These are phyloP conservation scores for Cerastis rubricosa DNA, from an alignment of 2,888 invertebrate species.

Conservation along the genomic window DNA sequence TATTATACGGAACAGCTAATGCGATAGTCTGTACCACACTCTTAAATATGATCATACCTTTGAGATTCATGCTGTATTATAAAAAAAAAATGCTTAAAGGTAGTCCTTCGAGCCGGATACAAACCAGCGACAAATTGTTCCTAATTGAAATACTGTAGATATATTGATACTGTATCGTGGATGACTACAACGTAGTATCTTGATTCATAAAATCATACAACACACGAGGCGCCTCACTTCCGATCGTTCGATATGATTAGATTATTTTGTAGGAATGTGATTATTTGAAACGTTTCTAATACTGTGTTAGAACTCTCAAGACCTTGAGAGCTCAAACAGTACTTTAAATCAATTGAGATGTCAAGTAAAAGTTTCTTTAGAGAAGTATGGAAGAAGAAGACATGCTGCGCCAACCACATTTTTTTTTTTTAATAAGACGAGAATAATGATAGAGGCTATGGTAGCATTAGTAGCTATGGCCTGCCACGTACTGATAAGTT, in stretches of 20 bases:
- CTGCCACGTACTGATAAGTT: background rate
- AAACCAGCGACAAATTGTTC: background rate
- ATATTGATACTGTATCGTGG: background rate
- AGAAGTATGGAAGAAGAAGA: too few species aligned
- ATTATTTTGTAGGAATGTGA: background rate
- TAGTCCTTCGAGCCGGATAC: conserved; percentile 1
- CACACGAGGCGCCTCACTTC: conserved; percentile 27
- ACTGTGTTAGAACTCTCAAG: background rate
- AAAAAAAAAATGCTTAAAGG: background rate
- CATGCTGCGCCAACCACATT: too few species aligned
- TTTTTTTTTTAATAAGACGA: too few species aligned
- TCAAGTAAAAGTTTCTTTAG: too few species aligned
- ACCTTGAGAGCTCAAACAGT: too few species aligned
- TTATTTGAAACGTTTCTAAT: background rate
- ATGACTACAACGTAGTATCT: conserved; percentile 22
- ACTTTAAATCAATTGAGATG: background rate
- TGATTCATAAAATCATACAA: background rate
- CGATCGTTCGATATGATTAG: background rate
- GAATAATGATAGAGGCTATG: too few species aligned
- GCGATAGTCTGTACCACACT: too few species aligned
- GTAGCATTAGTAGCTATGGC: background rate
- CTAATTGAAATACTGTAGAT: background rate
- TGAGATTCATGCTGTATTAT: background rate
- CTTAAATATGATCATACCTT: too few species aligned
- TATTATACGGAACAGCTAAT: too few species aligned